phyloP scores from a whole-genome alignment of 2,888 invertebrate species.

The Xylota sylvarum region DNA sequence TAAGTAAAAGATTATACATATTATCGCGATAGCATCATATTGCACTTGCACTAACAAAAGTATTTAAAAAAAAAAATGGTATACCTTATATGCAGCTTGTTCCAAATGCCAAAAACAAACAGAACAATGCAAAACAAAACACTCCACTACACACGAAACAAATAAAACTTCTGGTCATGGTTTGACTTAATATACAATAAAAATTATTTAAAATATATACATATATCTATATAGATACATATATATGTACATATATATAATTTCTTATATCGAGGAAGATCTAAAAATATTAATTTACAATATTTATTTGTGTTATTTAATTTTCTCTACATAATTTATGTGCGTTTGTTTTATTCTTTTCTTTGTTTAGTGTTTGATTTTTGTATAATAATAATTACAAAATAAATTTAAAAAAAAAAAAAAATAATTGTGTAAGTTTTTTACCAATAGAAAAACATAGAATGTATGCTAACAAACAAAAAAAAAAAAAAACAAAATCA shows the following conservation, averaged over 20 bases:
- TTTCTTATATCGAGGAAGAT: constrained; percentile 14
- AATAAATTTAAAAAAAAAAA: constrained; percentile 29
- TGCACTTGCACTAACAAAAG: constrained; percentile 57
- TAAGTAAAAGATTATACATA: constrained; percentile 39
- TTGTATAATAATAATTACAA: constrained; percentile 16
- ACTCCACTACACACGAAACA: constrained; percentile 55
- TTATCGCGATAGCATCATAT: constrained; percentile 41
- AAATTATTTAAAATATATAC: background rate
- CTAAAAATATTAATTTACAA: constrained; percentile 33
- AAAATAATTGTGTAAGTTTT: constrained; percentile 53
- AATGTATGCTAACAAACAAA: constrained; percentile 36
- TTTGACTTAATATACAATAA: constrained; percentile 78
- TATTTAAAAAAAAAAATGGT: constrained; percentile 2
- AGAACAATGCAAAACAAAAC: constrained; percentile 53
- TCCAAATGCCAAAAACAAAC: constrained; percentile 23
- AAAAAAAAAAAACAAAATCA: background rate
- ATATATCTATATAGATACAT: background rate
- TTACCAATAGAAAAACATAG: constrained; percentile 14
- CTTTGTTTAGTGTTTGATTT: constrained; percentile 27
- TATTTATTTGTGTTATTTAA: constrained; percentile 47
- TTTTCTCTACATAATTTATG: constrained; percentile 4
- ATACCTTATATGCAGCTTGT: constrained; percentile 13
- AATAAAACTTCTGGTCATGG: constrained; percentile 80
- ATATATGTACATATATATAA: background rate
- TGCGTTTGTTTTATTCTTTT: background rate